These are phyloP conservation scores for Xiphophorus maculatus DNA, from an alignment of 2,113 vertebrate genomes.

Conservation along the genomic window DNA sequence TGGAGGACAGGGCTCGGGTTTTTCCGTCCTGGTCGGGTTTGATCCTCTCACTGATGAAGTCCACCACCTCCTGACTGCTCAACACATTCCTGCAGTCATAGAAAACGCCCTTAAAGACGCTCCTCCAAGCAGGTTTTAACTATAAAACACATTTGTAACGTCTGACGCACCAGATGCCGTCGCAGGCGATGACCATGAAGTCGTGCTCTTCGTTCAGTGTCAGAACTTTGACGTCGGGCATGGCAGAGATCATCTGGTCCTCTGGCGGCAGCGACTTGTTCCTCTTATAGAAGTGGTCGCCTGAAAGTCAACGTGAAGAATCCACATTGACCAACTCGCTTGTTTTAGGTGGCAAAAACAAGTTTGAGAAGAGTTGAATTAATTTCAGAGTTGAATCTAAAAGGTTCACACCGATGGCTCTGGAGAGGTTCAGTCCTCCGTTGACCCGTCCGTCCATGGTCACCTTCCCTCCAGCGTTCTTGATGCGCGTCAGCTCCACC, in stretches of 20 bases:
- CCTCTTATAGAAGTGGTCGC: conserved; percentile 98
- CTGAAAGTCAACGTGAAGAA: conserved; percentile 66
- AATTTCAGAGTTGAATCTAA: not conserved
- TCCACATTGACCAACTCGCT: not conserved
- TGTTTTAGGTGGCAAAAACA: not conserved
- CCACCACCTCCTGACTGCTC: conserved; percentile 99
- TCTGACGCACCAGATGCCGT: conserved; percentile 91
- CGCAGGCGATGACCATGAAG: conserved; percentile 99
- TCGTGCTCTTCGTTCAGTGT: conserved; percentile 94
- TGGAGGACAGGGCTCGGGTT: conserved; percentile 85
- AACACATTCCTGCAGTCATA: conserved; percentile 90
- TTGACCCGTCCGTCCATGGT: conserved; percentile 98
- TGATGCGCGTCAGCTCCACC: conserved; percentile 93
- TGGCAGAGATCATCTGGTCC: conserved; percentile 97
- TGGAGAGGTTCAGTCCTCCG: conserved; percentile 95
- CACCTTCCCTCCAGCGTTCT: conserved; percentile 97
- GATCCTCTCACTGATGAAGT: conserved; percentile 93
- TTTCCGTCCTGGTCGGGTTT: conserved; percentile 85
- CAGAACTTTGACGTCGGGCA: conserved; percentile 95
- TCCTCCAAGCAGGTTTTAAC: not conserved
- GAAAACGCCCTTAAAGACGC: not conserved
- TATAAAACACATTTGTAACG: too few species aligned
- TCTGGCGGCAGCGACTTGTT: conserved; percentile 93
- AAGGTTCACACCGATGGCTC: conserved; percentile 88
- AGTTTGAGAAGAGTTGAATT: not conserved